Evolutionary conservation across 2,113 vertebrate species (phyloP).

Genomic region (Peucedramus taeniatus): DNA sequence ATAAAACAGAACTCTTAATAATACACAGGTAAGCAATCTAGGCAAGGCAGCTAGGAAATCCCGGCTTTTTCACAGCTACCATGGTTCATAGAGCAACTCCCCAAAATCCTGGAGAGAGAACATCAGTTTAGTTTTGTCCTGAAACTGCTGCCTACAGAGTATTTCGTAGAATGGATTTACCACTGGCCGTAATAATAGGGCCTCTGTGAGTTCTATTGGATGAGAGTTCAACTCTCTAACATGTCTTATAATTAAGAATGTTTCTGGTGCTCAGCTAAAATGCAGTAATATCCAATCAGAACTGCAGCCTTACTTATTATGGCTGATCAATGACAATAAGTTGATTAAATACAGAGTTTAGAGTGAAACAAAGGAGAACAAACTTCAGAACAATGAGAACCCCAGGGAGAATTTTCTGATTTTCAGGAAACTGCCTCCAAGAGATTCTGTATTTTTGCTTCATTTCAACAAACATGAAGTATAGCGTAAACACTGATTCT

Average conservation of each 20-base stretch:
- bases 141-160: not conserved
- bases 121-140: not conserved
- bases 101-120: not conserved
- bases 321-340: not conserved
- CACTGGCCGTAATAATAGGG: not conserved
- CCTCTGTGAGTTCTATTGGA: not conserved
- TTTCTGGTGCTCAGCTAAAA: not conserved
- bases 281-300: not conserved
- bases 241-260: not conserved
- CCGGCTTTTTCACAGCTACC: not conserved
- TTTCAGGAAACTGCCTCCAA: not conserved
- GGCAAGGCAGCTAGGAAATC: not conserved
- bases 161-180: not conserved
- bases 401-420: not conserved
- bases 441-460: not conserved
- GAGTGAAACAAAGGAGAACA: not conserved
- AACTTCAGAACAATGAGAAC: not conserved
- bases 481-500: not conserved
- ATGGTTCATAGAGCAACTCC: not conserved
- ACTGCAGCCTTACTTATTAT: not conserved
- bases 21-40: not conserved
- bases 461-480: not conserved
- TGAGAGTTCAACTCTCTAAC: not conserved
- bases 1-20: not conserved
- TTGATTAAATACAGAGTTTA: not conserved